A percentile compares a stretch with the other conserved stretches of the same genome.
These are phyloP conservation scores for Pitta sordida DNA, from an alignment of 2,113 vertebrate genomes.

Conservation along the genomic window DNA sequence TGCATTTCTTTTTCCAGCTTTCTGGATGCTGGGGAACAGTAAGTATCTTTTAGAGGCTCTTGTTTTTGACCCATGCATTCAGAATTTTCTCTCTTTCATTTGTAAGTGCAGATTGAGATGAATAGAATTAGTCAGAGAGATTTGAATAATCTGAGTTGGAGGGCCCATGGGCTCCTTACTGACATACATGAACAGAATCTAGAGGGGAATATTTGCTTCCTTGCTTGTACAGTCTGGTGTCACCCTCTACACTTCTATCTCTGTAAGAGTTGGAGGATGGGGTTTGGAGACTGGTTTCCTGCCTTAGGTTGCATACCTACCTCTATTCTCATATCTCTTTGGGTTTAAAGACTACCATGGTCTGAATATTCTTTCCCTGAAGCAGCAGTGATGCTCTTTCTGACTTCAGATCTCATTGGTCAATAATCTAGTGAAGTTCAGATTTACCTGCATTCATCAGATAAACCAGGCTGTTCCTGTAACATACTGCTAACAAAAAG, in stretches of 20 bases:
- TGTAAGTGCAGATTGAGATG: background rate
- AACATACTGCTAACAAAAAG: background rate
- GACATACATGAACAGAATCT: background rate
- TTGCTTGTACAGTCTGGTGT: background rate
- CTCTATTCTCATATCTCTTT: background rate
- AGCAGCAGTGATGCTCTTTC: background rate
- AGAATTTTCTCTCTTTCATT: background rate
- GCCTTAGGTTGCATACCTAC: background rate
- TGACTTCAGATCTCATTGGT: background rate
- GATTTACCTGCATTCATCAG: background rate
- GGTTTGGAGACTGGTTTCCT: background rate
- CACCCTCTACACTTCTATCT: background rate
- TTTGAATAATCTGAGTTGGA: background rate
- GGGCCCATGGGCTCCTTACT: background rate
- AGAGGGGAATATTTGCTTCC: background rate
- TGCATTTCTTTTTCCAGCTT: background rate
- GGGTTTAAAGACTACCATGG: background rate
- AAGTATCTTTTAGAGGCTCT: background rate
- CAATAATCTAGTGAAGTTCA: background rate
- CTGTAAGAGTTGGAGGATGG: background rate
- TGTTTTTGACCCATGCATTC: background rate
- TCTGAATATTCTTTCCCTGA: background rate
- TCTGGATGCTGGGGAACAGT: background rate
- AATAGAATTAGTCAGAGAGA: background rate
- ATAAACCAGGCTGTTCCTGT: background rate